Evolutionary conservation across 2,113 vertebrate genomes (phyloP), one percentile per base, ranked within the genome.

Genomic region (Furnarius figulus): DNA sequence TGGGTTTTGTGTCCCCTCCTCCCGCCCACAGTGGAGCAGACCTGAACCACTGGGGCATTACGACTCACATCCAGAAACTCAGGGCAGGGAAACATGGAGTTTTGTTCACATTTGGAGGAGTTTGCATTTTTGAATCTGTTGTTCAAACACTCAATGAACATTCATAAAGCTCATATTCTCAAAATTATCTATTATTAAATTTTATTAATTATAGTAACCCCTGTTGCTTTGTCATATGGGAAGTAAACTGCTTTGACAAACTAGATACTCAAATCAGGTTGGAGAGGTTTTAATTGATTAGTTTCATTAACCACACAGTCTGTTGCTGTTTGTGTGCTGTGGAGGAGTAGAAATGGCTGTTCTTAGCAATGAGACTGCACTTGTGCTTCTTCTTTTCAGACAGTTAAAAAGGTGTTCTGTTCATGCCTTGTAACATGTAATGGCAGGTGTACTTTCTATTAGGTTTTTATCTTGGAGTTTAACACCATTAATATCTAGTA

Each of bases 221-320:
- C 31, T 0, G 0, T 78, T 87, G 39, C 56, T 83, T 91, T 90
- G 47, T 78, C 63, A 47, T 78, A 44, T 13, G 27, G 80, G 68
- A 95, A 88, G 44, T 77, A 79, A 89, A 44, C 79, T 95, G 58
- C 47, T 95, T 91, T 91, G 95, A 89, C 84, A 90, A 90, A 76
- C 58, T 87, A 86, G 89, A 68, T 80, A 75, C n/a, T 81, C 46
- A 40, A 18, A 82, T 63, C 52, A 65, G 66, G 59, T 79, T 80
- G 67, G n/a, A 80, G 66, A 86, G 49, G 79, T 53, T 92, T 95
- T 92, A 83, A 68, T 93, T 83, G 66, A 22, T 82, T 95, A 12
- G 77, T 85, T 84, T 89, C 12, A 65, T 86, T 96, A 76, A 93
- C 95, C 63, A 83, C 46, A 37, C 58, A 52, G n/a, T 35, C 91